Conservation (phyloP, 2,113 vertebrate species). For the Leptosomus discolor region DNA sequence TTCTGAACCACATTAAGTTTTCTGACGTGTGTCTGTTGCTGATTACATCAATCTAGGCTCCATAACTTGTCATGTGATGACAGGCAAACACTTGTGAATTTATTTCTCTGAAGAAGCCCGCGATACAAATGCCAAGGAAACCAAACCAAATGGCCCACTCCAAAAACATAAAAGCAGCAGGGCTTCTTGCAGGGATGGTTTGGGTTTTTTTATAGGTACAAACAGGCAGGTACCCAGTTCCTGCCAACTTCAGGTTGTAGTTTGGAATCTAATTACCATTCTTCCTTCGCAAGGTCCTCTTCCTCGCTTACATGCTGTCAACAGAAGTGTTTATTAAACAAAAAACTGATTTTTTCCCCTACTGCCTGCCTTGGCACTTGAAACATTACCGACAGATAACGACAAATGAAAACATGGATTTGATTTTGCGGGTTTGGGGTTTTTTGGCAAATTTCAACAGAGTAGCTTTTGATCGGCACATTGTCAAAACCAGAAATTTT, state of each 20-base stretch:
- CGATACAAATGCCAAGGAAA: slow-evolving; percentile 8
- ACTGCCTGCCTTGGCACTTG: not conserved
- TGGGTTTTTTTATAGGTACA: not conserved
- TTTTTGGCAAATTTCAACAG: not conserved
- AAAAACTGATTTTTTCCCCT: rapidly evolving
- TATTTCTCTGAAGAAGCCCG: slow-evolving; percentile 34
- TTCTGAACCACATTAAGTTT: slow-evolving; percentile 27
- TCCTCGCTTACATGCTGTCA: not conserved
- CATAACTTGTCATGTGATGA: slow-evolving; percentile 5
- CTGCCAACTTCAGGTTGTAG: not conserved
- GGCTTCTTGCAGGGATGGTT: not conserved
- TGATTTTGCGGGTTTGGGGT: not conserved
- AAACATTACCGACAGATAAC: not conserved
- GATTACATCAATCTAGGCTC: slow-evolving; percentile 28
- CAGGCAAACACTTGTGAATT: slow-evolving; percentile 43
- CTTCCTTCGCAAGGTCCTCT: not conserved
- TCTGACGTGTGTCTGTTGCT: slow-evolving; percentile 44
- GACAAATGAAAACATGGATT: not conserved
- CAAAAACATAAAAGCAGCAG: slow-evolving; percentile 7
- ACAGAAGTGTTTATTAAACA: not conserved
- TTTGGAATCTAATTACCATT: not conserved
- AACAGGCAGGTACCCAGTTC: not conserved
- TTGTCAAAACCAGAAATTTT: not conserved
- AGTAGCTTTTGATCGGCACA: not conserved
- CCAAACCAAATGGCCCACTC: not conserved